These are phyloP conservation scores for Ametastegia equiseti DNA, from an alignment of 2,888 invertebrate genomes.

Conservation along the genomic window DNA sequence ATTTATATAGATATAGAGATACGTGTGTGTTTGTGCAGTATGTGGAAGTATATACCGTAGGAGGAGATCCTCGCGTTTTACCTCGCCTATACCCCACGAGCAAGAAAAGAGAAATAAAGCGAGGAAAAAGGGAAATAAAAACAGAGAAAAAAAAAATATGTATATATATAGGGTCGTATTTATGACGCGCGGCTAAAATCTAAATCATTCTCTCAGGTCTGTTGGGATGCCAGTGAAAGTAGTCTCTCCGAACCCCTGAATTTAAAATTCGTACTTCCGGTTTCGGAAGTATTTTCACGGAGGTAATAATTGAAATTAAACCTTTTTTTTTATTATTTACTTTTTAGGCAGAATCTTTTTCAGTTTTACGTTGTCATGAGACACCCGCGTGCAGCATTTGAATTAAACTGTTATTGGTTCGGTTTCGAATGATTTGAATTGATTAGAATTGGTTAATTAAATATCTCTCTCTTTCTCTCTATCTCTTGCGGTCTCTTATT, in stretches of 20 bases:
- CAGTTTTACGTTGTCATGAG: neutral
- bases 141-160: neutral
- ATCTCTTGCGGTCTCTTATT: neutral
- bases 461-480: neutral
- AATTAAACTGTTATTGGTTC: neutral
- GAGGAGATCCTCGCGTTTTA: constrained; percentile 44
- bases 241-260: constrained; percentile 12
- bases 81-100: neutral
- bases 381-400: neutral
- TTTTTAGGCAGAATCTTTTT: neutral
- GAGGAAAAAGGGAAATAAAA: constrained; percentile 49
- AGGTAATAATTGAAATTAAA: neutral
- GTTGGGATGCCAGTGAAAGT: neutral
- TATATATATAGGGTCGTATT: constrained; percentile 53
- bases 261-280: constrained; percentile 8
- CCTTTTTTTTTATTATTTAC: neutral
- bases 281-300: neutral
- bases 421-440: constrained; percentile 4
- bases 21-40: neutral
- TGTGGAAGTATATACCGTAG: constrained; percentile 38
- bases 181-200: constrained; percentile 51
- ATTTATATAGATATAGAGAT: neutral
- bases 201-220: constrained; percentile 31
- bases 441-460: neutral
- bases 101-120: constrained; percentile 51